Evolutionary conservation across 2,888 invertebrate genomes (phyloP), one percentile per base, ranked within the genome.

Genomic region (Trichogramma evanescens): DNA sequence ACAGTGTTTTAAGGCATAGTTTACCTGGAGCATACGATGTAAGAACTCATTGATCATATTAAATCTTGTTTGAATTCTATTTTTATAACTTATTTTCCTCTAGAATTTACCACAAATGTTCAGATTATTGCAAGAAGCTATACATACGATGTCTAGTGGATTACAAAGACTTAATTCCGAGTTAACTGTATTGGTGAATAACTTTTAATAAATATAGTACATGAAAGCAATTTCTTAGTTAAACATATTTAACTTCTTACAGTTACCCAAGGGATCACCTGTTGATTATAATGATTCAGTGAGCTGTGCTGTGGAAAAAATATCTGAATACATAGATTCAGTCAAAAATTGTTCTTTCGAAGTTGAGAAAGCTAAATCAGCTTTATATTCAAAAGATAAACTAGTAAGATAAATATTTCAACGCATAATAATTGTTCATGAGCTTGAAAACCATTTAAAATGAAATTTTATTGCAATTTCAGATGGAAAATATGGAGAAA

Each of bases 401-500:
- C 70, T 77, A 40, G 77, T 77, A 62, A 72, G 67, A 67, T 41
- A 39, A 41, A 6, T 39, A 43, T 6, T 41, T 40, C 10, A 40
- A 9, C 9, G 26, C n/a, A 13, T 10, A 49, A 40, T 54, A 40
- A 50, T 39, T 46, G 8, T 49, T 45, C 39, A 50, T 54, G 13
- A 58, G 13, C n/a, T 7, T 56, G 39, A 9, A 4, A 1, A 52
- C 46, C n/a, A 42, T 40, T 39, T 44, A 1, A 41, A 38, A 5
- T n/a, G 48, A 38, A 42, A 5, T n/a, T 8, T 41, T 44, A 63
- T 10, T 38, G 58, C n/a, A 44, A 6, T 66, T 63, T 26, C 53
- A 76, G 76, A 64, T 76, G 59, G 67, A 72, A 62, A 71, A 77
- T 65, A 73, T 70, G 63, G 73, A 76, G 50, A 69, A 76, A 67